Evolutionary conservation across 2,797 vertebrate species (phyloP).

Genomic region (Erethizon dorsatum): DNA sequence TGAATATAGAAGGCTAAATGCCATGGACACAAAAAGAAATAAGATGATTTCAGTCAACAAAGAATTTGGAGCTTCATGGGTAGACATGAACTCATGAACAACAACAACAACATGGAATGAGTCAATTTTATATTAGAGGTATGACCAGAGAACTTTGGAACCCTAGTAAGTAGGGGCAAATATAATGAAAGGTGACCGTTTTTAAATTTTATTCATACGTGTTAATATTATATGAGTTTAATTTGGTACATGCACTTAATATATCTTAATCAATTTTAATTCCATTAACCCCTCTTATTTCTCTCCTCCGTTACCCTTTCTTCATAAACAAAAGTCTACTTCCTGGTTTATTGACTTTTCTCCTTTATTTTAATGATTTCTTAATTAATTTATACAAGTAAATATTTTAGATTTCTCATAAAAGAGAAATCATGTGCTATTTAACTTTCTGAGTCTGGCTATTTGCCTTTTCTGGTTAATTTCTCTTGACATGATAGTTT

Average conservation of each 20-base stretch:
- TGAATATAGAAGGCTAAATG: neutral
- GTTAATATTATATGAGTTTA: neutral
- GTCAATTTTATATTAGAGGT: neutral
- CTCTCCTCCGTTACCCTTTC: neutral
- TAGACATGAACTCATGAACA: neutral
- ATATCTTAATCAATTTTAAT: neutral
- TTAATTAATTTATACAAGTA: neutral
- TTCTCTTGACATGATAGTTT: neutral
- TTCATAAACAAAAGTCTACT: neutral
- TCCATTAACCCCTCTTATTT: neutral
- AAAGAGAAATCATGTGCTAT: neutral
- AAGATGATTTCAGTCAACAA: neutral
- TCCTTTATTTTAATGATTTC: neutral
- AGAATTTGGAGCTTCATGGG: conserved; percentile 3
- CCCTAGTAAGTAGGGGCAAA: neutral
- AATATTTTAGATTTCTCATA: neutral
- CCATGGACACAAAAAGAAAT: neutral
- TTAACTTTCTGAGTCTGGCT: neutral
- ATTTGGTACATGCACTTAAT: neutral
- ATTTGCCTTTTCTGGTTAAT: neutral
- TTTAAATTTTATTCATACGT: neutral
- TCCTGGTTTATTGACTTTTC: neutral
- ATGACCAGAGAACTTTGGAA: conserved; percentile 38
- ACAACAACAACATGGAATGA: conserved; percentile 29
- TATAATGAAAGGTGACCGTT: neutral